phyloP scores from a whole-genome alignment of 2,888 invertebrate genomes.

The Drosophila mulleri region DNA sequence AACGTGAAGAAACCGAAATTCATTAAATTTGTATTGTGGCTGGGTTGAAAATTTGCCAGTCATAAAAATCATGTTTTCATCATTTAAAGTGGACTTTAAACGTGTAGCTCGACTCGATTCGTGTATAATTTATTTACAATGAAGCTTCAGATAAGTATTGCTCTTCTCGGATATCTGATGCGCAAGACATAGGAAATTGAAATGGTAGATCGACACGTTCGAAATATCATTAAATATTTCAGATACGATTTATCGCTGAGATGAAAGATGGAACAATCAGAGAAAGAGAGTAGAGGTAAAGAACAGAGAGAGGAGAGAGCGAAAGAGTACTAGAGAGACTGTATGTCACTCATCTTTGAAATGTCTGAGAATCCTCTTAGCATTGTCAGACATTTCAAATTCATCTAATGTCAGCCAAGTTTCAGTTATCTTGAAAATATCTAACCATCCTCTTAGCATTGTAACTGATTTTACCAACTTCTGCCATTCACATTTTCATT shows the following conservation, averaged over 20 bases:
- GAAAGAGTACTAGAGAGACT: too few species aligned
- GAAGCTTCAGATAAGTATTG: background rate
- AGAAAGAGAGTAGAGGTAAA: background rate
- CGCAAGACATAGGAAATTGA: constrained; percentile 3
- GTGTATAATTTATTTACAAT: background rate
- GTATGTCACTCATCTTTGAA: too few species aligned
- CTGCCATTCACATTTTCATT: background rate
- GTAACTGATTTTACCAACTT: background rate
- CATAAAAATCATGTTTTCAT: background rate
- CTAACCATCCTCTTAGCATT: background rate
- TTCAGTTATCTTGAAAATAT: too few species aligned
- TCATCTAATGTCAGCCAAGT: too few species aligned
- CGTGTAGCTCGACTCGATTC: constrained; percentile 1
- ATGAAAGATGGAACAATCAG: background rate
- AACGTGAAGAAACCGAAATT: background rate
- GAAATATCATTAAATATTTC: background rate
- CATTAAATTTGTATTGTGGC: background rate
- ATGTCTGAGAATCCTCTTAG: too few species aligned
- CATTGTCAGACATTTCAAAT: too few species aligned
- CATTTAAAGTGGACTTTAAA: constrained; percentile 9
- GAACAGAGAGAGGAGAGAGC: background rate
- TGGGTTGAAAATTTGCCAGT: background rate
- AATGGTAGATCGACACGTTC: background rate
- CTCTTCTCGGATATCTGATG: background rate
- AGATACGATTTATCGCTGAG: background rate